Evolutionary conservation across 2,113 vertebrate genomes (phyloP).

Genomic region (Microcebus jonahi): DNA sequence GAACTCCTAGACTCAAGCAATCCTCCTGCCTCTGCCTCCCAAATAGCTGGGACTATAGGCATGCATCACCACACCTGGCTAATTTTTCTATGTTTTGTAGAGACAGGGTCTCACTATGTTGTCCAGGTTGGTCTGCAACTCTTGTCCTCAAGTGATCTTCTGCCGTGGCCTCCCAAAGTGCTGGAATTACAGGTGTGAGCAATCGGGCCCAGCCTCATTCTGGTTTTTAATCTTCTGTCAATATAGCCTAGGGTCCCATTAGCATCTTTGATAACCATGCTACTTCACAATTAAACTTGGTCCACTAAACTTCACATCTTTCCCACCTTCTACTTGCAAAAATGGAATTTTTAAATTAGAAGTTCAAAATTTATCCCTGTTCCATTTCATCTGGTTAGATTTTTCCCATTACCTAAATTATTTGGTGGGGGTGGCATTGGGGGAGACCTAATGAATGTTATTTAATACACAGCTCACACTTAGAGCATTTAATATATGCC

Average conservation of each 20-base stretch:
- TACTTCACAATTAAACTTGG: not conserved
- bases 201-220: not conserved
- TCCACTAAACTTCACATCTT: not conserved
- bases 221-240: not conserved
- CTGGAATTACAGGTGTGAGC: too few species aligned
- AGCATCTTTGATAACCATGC: not conserved
- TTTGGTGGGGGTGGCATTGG: not conserved
- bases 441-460: not conserved
- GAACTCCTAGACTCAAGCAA: too few species aligned
- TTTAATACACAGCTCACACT: not conserved
- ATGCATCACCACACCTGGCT: too few species aligned
- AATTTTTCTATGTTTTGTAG: too few species aligned
- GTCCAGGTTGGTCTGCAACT: too few species aligned
- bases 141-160: too few species aligned
- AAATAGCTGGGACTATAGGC: too few species aligned
- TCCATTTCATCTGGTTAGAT: not conserved
- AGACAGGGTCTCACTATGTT: too few species aligned
- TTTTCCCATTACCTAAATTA: not conserved
- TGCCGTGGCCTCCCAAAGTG: too few species aligned
- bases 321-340: not conserved
- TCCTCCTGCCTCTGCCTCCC: too few species aligned
- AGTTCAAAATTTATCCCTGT: not conserved
- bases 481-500: not conserved
- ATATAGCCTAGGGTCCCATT: not conserved
- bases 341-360: not conserved